phyloP scores from a whole-genome alignment of 64 coral and sea anemone genomes.

The Pachyseris speciosa region DNA sequence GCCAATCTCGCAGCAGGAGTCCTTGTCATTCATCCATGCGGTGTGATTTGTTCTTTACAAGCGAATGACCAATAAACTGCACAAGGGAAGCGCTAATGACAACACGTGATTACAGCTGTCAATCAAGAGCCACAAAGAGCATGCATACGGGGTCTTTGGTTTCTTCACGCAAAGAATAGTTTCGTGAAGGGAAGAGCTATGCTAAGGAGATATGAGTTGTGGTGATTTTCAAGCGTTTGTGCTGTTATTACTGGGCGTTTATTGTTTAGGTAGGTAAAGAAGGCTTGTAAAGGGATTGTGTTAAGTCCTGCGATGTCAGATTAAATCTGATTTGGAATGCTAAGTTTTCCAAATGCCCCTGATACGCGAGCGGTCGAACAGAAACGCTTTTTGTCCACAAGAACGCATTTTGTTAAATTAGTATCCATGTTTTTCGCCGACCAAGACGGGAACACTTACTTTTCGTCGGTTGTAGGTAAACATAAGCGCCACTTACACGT shows the following conservation, averaged over 20 bases:
- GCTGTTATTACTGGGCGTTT: slow-evolving; percentile 1
- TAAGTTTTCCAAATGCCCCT: slow-evolving; percentile 34
- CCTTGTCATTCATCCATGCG: slow-evolving; percentile 1
- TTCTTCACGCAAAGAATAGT: slow-evolving; percentile 4
- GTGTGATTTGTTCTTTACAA: background rate
- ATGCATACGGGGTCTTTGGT: slow-evolving; percentile 35
- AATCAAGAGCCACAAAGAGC: slow-evolving; percentile 29
- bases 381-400: background rate
- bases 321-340: slow-evolving; percentile 61
- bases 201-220: slow-evolving; percentile 5
- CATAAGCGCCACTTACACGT: background rate
- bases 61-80: slow-evolving; percentile 33
- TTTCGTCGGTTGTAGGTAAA: background rate
- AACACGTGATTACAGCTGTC: slow-evolving; percentile 48
- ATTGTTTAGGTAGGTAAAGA: slow-evolving; percentile 48
- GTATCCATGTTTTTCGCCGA: background rate
- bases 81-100: background rate
- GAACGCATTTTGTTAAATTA: background rate
- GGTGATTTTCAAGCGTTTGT: slow-evolving; percentile 25
- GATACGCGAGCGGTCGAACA: slow-evolving; percentile 10
- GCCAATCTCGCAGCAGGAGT: background rate
- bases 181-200: slow-evolving; percentile 4
- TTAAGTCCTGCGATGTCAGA: slow-evolving; percentile 40
- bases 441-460: background rate
- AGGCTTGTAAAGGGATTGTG: slow-evolving; percentile 39